Base-by-base conservation (phyloP, 1,140 invertebrate genomes). In the Drosophila elegans region DNA sequence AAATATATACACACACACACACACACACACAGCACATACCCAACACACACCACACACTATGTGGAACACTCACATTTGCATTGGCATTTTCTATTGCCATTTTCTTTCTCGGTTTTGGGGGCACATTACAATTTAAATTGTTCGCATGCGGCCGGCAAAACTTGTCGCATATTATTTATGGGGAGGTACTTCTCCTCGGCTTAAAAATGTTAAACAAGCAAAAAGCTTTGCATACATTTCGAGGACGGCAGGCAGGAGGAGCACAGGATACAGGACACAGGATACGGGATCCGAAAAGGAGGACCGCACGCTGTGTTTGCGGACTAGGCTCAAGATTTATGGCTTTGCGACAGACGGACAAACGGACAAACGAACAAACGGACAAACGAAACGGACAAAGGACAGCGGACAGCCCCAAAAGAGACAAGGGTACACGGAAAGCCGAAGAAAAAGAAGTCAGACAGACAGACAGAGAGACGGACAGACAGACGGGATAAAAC, bases 121-220 rank as follows among this genome's bases (percentile, higher is more conserved):
- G 61, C 54, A 72, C 69, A 88, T 82, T 75, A 79, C 75, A 78
- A 86, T 86, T 86, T 86, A 86, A 82, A 86, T 86, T 75, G 79
- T 88, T 88, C 63, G 81, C 81, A 84, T 85, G 72, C 81, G 61
- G 64, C 44, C 73, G 45, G 44, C 39, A 68, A 78, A 85, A 77
- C 67, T 74, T 88, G 83, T 86, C 83, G 79, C 83, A 79, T 79
- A 86, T 88, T 86, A 88, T 86, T 86, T 86, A 86, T 83, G 66
- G 55, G 54, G 52, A 48, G 46, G 27, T 12, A 21, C 11, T 29
- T n/a, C 4, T 12, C 10, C 13, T 53, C 45, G 69, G 74, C 74
- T 85, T 86, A 74, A 75, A 86, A 86, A 86, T 86, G 82, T 86
- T 86, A 78, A 88, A 79, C 67, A 88, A 78, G 75, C 64, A 82